Evolutionary conservation across 1,140 invertebrate genomes (phyloP).

Genomic region (Phenacoccus solenopsis): DNA sequence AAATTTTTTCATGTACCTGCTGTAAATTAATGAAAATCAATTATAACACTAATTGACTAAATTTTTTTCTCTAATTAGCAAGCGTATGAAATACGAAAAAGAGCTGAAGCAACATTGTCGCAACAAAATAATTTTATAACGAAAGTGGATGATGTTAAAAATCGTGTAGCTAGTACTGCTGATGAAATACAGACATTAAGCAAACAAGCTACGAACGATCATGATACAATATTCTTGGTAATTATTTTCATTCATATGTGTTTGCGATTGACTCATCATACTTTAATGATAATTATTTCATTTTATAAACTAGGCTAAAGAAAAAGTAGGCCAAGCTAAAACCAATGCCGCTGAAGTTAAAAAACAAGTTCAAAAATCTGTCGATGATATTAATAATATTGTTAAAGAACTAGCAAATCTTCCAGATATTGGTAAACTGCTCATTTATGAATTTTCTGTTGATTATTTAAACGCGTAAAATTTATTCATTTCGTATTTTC

Average conservation of each 20-base stretch:
- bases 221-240: constrained; percentile 56
- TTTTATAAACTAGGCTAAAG: constrained; percentile 41
- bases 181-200: constrained; percentile 55
- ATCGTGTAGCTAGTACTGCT: constrained; percentile 55
- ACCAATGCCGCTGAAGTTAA: constrained; percentile 62
- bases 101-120: constrained; percentile 59
- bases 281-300: neutral
- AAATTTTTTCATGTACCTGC: neutral
- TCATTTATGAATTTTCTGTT: neutral
- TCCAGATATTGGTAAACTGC: constrained; percentile 48
- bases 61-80: constrained; percentile 40
- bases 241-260: neutral
- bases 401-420: constrained; percentile 63
- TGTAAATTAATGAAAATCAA: constrained; percentile 11
- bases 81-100: constrained; percentile 59
- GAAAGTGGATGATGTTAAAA: constrained; percentile 59
- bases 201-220: constrained; percentile 57
- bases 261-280: constrained; percentile 7
- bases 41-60: constrained; percentile 10
- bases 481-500: constrained; percentile 18
- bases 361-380: constrained; percentile 64
- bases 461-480: neutral
- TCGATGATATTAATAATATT: constrained; percentile 65
- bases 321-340: constrained; percentile 76
- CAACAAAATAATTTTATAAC: constrained; percentile 58